phyloP scores from a whole-genome alignment of 2,113 vertebrate species.

The Ctenodactylus gundi region DNA sequence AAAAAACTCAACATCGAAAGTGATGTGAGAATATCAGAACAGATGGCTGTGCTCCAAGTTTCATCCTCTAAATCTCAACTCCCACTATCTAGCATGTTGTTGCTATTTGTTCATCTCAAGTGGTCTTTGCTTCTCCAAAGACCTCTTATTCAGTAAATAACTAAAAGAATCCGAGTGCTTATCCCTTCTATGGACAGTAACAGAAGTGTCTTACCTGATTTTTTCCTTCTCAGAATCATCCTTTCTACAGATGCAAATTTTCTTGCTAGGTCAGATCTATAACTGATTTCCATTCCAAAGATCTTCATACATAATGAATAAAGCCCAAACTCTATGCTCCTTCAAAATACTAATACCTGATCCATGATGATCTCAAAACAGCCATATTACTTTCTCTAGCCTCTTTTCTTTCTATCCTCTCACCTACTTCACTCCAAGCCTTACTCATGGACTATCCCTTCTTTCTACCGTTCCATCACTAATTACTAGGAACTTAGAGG shows the following conservation, averaged over 20 bases:
- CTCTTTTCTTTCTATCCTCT: not conserved
- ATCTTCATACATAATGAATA: not conserved
- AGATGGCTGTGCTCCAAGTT: not conserved
- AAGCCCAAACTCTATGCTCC: not conserved
- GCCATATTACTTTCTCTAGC: not conserved
- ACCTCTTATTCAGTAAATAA: not conserved
- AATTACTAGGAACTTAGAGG: not conserved
- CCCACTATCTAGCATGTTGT: not conserved
- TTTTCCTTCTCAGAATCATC: not conserved
- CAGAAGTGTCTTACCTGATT: not conserved
- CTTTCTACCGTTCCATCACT: not conserved
- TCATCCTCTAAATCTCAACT: not conserved
- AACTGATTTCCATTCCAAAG: not conserved
- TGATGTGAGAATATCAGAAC: not conserved
- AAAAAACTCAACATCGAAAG: not conserved
- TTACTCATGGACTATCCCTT: not conserved
- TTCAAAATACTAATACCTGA: not conserved
- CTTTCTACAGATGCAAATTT: not conserved
- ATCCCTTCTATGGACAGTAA: not conserved
- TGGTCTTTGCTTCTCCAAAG: not conserved
- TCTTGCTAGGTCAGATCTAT: slow-evolving; percentile 6
- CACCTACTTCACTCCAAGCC: not conserved
- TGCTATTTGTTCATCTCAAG: not conserved
- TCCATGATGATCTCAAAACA: not conserved
- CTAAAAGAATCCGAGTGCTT: not conserved